phyloP scores from a whole-genome alignment of 2,797 vertebrate species.

The Pteronotus mesoamericanus region DNA sequence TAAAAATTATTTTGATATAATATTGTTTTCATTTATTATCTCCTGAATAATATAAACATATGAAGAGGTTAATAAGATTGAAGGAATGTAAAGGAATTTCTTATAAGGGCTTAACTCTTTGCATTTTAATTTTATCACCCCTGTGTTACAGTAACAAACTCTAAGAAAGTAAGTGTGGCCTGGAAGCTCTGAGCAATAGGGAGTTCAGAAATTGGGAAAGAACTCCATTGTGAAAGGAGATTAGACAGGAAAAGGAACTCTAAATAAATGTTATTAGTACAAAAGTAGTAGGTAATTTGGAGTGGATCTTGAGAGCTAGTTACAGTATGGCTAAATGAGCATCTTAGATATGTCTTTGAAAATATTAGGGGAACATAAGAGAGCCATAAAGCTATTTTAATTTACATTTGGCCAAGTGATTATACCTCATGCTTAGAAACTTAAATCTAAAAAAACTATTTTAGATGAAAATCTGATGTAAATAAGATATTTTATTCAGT shows the following conservation, averaged over 20 bases:
- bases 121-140: too few species aligned
- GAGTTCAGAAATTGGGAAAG: neutral
- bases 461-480: neutral
- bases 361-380: neutral
- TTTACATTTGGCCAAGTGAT: neutral
- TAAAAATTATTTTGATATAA: neutral
- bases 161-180: neutral
- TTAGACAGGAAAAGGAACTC: neutral
- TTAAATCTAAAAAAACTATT: neutral
- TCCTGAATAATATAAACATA: neutral
- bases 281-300: neutral
- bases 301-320: neutral
- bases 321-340: neutral
- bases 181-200: neutral
- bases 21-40: neutral
- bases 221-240: neutral
- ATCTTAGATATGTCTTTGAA: neutral
- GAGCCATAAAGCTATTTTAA: neutral
- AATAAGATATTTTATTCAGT: neutral
- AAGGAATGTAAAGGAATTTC: neutral
- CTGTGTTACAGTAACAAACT: neutral
- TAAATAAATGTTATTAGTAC: neutral
- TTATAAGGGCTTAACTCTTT: neutral
- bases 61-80: neutral
- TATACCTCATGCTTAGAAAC: neutral